Evolutionary conservation across 2,888 invertebrate species (phyloP).

Genomic region (Lapara coniferarum): DNA sequence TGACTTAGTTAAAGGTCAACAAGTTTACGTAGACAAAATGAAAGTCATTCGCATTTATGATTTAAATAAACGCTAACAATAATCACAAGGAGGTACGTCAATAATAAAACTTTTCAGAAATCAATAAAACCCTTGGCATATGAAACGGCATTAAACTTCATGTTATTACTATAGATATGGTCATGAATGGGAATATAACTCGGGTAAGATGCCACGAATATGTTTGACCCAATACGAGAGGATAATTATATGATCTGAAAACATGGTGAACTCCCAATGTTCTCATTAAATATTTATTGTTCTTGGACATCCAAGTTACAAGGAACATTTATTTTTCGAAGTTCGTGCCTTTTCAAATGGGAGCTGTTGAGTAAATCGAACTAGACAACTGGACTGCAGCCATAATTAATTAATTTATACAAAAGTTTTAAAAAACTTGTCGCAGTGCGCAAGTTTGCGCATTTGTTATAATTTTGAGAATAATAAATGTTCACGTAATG

Average conservation of each 20-base stretch:
- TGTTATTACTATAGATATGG: not conserved
- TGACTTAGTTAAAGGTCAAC: not conserved
- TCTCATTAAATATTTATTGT: not conserved
- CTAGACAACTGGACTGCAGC: not conserved
- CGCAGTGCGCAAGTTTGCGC: slow-evolving; percentile 11
- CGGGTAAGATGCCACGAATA: not conserved
- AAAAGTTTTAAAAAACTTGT: slow-evolving; percentile 1
- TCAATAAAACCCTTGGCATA: not conserved
- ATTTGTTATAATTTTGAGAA: slow-evolving; percentile 14
- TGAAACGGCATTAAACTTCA: slow-evolving; percentile 1
- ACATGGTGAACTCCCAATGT: not conserved
- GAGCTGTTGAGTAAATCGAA: not conserved
- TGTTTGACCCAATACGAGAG: not conserved
- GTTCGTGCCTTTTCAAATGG: no score
- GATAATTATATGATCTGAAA: not conserved
- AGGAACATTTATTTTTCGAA: no score
- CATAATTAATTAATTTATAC: not conserved
- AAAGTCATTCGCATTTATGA: no score
- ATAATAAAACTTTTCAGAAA: not conserved
- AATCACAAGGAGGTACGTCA: not conserved
- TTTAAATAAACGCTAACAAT: not conserved
- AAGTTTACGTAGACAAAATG: not conserved
- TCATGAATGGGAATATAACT: not conserved
- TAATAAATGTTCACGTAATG: slow-evolving; percentile 9
- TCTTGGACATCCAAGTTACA: not conserved